A percentile compares a stretch with the other conserved stretches of the same genome.
These are phyloP conservation scores for Lanistes nyassanus DNA, from an alignment of 1,140 invertebrate genomes.

Conservation along the genomic window DNA sequence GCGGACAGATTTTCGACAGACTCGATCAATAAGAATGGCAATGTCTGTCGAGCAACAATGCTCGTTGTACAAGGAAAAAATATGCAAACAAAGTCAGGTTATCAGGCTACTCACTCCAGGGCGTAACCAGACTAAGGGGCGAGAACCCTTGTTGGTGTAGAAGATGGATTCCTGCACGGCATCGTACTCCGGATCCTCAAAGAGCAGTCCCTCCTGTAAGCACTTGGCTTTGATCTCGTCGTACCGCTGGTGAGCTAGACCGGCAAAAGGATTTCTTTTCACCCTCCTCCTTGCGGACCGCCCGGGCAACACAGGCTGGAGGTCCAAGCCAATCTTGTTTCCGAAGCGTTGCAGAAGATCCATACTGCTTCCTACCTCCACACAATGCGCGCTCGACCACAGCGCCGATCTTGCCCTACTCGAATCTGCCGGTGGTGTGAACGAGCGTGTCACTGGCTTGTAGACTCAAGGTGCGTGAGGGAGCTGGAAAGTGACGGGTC, in stretches of 20 bases:
- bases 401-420: too few relatives aligned
- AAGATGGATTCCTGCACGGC: constrained; percentile 58
- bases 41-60: too few relatives aligned
- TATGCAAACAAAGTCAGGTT: too few relatives aligned
- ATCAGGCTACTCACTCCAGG: constrained; percentile 52
- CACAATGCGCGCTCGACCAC: too few relatives aligned
- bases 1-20: too few relatives aligned
- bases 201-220: constrained; percentile 52
- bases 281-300: constrained; percentile 18
- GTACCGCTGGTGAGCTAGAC: constrained; percentile 52
- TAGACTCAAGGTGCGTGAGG: too few relatives aligned
- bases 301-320: background rate
- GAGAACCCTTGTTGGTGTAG: constrained; percentile 49
- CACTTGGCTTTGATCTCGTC: constrained; percentile 56
- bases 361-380: background rate
- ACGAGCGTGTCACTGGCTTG: too few relatives aligned
- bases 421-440: too few relatives aligned
- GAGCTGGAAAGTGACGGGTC: too few relatives aligned
- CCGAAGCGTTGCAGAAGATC: constrained; percentile 3
- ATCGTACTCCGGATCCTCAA: constrained; percentile 64
- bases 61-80: too few relatives aligned
- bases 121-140: constrained; percentile 61
- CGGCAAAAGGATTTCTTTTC: constrained; percentile 53
- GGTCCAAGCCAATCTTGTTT: constrained; percentile 4
- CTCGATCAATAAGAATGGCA: too few relatives aligned